Conservation (phyloP, 2,797 vertebrate genomes). For the Amphiprion clarkii region DNA sequence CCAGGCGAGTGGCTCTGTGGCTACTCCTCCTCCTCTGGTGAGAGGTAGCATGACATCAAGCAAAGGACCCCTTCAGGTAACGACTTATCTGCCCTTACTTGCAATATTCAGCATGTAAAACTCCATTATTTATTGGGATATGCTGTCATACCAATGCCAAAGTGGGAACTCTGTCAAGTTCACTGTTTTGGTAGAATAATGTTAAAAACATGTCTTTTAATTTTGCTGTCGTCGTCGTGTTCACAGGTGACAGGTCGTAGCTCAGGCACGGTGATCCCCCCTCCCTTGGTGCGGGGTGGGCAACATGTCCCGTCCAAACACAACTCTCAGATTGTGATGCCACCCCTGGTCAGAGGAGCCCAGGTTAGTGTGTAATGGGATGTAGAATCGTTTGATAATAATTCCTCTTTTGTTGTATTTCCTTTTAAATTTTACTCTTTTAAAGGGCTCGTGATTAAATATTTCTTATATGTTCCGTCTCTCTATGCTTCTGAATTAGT, state of each 20-base stretch:
- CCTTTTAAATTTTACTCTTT: background rate
- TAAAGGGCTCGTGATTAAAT: background rate
- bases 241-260: conserved; percentile 89
- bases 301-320: conserved; percentile 91
- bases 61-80: conserved; percentile 93
- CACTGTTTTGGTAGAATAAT: background rate
- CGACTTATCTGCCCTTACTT: conserved; percentile 3
- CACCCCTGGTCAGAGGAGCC: conserved; percentile 94
- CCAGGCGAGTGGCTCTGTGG: conserved; percentile 88
- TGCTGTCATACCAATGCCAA: background rate
- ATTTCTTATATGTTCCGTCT: background rate
- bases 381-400: background rate
- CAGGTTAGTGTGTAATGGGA: conserved; percentile 87
- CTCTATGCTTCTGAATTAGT: rapidly evolving
- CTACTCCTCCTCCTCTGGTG: conserved; percentile 93
- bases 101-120: background rate
- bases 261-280: conserved; percentile 93
- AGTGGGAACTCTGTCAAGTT: background rate
- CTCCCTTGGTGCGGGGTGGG: conserved; percentile 95
- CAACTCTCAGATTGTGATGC: conserved; percentile 94
- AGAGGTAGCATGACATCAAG: conserved; percentile 91
- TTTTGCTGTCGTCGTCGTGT: conserved; percentile 2
- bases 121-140: background rate
- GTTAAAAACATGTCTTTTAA: background rate
- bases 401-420: background rate